Base-by-base conservation (phyloP, 2,797 vertebrate species). In the Zenarchopterus dispar region DNA sequence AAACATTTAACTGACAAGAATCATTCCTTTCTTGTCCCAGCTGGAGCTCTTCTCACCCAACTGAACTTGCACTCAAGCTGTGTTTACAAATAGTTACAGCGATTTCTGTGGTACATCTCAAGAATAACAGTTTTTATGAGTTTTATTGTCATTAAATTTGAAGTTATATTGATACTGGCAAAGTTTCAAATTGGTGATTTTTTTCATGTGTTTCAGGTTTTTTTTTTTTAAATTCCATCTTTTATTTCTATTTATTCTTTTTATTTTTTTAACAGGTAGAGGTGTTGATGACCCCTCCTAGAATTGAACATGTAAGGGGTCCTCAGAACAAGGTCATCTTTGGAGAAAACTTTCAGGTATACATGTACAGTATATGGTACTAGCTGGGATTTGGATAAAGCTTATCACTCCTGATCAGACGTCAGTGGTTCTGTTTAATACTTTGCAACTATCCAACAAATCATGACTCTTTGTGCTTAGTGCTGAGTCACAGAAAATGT, bases 261-360 rank as follows among this genome's bases (percentile, higher is more conserved):
- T 47, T 45, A 6, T 10, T 46, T 36, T 46, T 55, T 68, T 10
- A 22, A 64, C 78, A 93, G 86, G 81, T 95, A 62, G 90, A 93
- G 8, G 93, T 95, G 58, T 71, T 94, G 52, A 94, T 92, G 93
- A 93, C 91, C 19, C 88, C 94, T 28, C 93, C 94, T 5, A 93
- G 88, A 80, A 94, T 94, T 0, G 81, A 94, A 74, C 93, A 91
- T 42, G 77, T 90, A 47, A 88, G 83, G 33, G 86, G 84, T 28
- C 72, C 85, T 45, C 86, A 93, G 65, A 85, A 87, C 57, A 92
- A 74, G 48, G 84, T 93, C 50, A 84, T 82, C 21, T 91, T 91
- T 57, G 94, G 94, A 71, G 91, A 93, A 16, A 91, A 91, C 65
- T 92, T 95, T 73, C 89, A 91, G 87, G 91, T 92, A 88, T 9